Evolutionary conservation across 1,140 invertebrate genomes (phyloP).

Genomic region (Armadillidium nasatum): DNA sequence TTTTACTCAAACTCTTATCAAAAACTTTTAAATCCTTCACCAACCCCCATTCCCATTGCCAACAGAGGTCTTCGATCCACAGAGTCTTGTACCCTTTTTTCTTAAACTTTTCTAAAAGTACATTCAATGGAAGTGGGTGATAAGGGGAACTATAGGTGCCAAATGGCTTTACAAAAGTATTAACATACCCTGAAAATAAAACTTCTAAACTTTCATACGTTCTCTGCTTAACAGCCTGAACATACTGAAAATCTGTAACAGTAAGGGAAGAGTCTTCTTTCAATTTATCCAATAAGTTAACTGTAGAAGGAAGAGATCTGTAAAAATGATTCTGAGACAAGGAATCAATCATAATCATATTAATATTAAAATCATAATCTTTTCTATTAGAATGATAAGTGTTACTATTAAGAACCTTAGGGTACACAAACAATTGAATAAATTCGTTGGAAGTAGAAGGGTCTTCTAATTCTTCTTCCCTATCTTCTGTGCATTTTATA

Average conservation of each 20-base stretch:
- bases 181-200: slow-evolving; percentile 43
- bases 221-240: slow-evolving; percentile 48
- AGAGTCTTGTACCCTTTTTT: slow-evolving; percentile 46
- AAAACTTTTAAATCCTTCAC: slow-evolving; percentile 48
- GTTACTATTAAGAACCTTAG: slow-evolving; percentile 16
- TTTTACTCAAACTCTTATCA: slow-evolving; percentile 41
- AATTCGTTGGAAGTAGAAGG: slow-evolving; percentile 15
- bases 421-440: slow-evolving; percentile 31
- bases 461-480: background rate
- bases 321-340: slow-evolving; percentile 49
- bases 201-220: slow-evolving; percentile 48
- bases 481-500: slow-evolving; percentile 29
- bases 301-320: slow-evolving; percentile 47
- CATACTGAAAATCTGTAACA: slow-evolving; percentile 48
- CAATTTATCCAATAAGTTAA: slow-evolving; percentile 33
- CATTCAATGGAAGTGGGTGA: slow-evolving; percentile 44
- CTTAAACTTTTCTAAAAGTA: slow-evolving; percentile 45
- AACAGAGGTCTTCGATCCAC: slow-evolving; percentile 50
- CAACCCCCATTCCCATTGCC: slow-evolving; percentile 49
- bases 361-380: slow-evolving; percentile 46
- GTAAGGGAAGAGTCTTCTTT: slow-evolving; percentile 35
- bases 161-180: slow-evolving; percentile 47
- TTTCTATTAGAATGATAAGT: background rate
- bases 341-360: slow-evolving; percentile 49
- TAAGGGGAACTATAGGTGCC: slow-evolving; percentile 46